Percentiles rank a stretch among this genome's conserved stretches.
These are phyloP conservation scores for Ochotona princeps DNA, from an alignment of 2,113 vertebrate genomes.

Conservation along the genomic window DNA sequence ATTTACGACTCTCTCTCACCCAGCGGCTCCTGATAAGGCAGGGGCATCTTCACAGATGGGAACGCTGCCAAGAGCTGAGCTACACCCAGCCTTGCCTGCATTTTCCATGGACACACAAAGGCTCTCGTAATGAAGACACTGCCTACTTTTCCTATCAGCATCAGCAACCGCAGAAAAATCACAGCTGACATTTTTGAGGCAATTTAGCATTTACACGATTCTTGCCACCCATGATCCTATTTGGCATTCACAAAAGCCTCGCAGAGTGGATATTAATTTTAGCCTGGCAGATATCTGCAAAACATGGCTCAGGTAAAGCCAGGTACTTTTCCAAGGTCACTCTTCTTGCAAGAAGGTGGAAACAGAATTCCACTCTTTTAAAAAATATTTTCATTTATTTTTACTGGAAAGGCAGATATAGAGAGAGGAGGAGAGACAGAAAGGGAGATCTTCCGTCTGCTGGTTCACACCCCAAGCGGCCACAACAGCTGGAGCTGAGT, in stretches of 20 bases:
- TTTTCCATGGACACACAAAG: background rate
- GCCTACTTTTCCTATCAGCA: constrained; percentile 22
- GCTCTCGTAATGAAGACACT: background rate
- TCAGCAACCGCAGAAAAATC: background rate
- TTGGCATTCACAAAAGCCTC: constrained; percentile 31
- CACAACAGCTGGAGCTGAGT: too few species aligned
- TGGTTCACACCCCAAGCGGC: too few species aligned
- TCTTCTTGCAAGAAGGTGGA: background rate
- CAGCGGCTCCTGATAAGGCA: background rate
- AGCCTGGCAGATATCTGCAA: background rate
- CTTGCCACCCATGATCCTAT: background rate
- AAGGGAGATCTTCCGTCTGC: too few species aligned
- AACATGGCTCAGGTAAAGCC: background rate
- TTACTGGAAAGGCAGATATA: too few species aligned
- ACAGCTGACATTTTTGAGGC: constrained; percentile 3
- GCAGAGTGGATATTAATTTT: background rate
- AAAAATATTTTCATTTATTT: too few species aligned
- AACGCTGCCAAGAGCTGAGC: constrained; percentile 21
- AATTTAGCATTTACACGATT: constrained; percentile 13
- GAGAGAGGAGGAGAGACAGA: too few species aligned
- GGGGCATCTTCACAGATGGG: constrained; percentile 12
- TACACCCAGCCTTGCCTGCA: background rate
- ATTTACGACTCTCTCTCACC: constrained; percentile 60
- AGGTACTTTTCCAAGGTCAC: constrained; percentile 28
- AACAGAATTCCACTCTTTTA: background rate